Conservation (phyloP, 2,797 vertebrate genomes). For the Garrulus glandarius region DNA sequence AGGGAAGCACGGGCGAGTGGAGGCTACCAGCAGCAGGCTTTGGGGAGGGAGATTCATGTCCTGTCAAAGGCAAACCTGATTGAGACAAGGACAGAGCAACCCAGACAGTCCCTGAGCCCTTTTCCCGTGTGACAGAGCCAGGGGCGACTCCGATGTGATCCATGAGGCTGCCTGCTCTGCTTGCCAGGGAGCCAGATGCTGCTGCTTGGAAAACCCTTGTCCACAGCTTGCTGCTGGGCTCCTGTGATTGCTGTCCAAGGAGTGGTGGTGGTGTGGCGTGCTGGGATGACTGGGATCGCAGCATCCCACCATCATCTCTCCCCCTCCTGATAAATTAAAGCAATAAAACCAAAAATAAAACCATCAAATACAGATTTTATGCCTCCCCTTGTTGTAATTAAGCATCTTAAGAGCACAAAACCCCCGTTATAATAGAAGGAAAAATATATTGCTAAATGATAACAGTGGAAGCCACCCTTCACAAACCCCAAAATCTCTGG, state of each 20-base stretch:
- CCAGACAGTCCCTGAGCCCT: slow-evolving; percentile 20
- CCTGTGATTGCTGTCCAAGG: slow-evolving; percentile 77
- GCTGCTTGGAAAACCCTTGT: slow-evolving; percentile 71
- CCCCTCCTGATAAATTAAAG: background rate
- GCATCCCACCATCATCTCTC: background rate
- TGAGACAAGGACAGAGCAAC: background rate
- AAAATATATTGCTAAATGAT: background rate
- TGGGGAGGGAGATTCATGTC: background rate
- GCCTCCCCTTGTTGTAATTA: background rate
- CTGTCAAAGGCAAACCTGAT: background rate
- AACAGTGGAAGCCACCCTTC: rapidly evolving
- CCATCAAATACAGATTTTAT: background rate
- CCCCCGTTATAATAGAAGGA: rapidly evolving
- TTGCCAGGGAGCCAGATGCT: slow-evolving; percentile 81
- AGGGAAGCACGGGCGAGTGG: background rate
- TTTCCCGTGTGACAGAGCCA: slow-evolving; percentile 52
- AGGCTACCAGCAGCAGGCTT: background rate
- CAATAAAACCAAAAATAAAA: rapidly evolving
- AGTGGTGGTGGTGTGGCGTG: slow-evolving; percentile 29
- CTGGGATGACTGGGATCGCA: slow-evolving; percentile 56
- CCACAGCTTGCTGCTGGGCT: slow-evolving; percentile 74
- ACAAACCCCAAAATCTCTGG: background rate
- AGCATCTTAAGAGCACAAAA: background rate
- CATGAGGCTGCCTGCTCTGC: slow-evolving; percentile 18
- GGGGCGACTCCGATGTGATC: slow-evolving; percentile 48